Evolutionary conservation across 2,888 invertebrate species (phyloP), one percentile per base, ranked within the genome.

Genomic region (Erpobdella octoculata): DNA sequence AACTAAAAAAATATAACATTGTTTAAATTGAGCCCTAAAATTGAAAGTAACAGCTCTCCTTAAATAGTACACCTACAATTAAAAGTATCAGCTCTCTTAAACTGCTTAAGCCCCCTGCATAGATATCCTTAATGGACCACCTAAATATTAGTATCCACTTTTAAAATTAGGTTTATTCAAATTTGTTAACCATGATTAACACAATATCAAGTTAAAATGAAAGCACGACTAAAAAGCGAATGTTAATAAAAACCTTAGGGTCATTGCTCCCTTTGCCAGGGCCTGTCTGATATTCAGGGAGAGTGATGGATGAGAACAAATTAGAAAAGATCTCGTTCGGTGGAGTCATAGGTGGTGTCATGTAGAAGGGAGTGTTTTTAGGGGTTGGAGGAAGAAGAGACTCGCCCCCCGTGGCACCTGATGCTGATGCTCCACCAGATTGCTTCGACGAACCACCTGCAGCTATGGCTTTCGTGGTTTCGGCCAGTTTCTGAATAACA

Each of bases 341-440:
- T 38, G 81, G 80, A n/a, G 80, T 81, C 28, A 81, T 76, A 5
- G 80, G 80, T 21, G 81, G 81, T 0, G 80, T 81, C 77, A 80
- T 80, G 70, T 79, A 79, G 72, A 81, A 79, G 12, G 83, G 83
- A 0, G 83, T 83, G 58, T 83, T 82, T 75, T 84, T 83, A 1
- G 83, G 82, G 1, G 82, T 82, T 15, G 81, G 80, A 6, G 80
- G 80, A 72, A 79, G 76, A 68, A 79, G 75, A 65, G 79, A 33
- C 21, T 35, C 31, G n/a, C 21, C 6, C n/a, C n/a, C 28, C 31
- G 28, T 62, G 8, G 62, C 1, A 1, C 2, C 18, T 8, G 62
- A 6, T n/a, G 12, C 12, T 15, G n/a, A 41, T n/a, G n/a, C 46
- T 41, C 46, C 46, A 41, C 46, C 46, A 28, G 12, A 62, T 35